Base-by-base conservation (phyloP, 1,140 invertebrate species). In the Trypoxylus dichotomus region DNA sequence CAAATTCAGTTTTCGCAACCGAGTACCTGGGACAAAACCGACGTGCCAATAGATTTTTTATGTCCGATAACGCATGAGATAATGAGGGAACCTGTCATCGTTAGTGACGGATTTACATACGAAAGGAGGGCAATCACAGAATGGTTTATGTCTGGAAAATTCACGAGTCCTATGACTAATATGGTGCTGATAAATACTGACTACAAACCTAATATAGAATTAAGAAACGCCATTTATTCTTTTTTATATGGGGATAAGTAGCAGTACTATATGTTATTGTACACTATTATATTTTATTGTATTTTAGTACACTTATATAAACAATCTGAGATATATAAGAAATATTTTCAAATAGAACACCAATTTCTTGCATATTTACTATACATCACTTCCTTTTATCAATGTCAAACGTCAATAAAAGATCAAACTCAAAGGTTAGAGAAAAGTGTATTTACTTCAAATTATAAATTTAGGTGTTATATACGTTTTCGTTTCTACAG, bases 11-110 rank as follows among this genome's bases (percentile, higher is more conserved):
- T 81, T 11, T 73, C 82, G 63, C 78, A 83, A 10, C 76, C 77
- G 3, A 78, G 77, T 74, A 21, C 79, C 1, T 82, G 74, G 58
- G 76, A 79, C 10, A 84, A 83, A 21, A 60, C 79, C 8, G 85
- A 89, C 47, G 83, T 90, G 32, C 91, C 92, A 5, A 85, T 92
- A 79, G 93, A 95, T 83, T 93, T 91, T 82, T 83, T 93, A n/a
- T 95, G 94, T 86, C 94, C 94, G 11, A 95, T 95, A 24, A 95
- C 94, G 0, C 92, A 93, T 74, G 92, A 94, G 82, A 88, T 95
- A 29, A 94, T 95, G 93, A 89, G 88, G 76, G 92, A 94, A 83
- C 94, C 94, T 15, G 93, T 95, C 5, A 90, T 90, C 32, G 93
- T 92, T 81, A 92, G 85, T 90, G 94, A 95, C 89, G 94, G 94